Evolutionary conservation across 2,797 vertebrate species (phyloP).

Genomic region (Catamblyrhynchus diadema): DNA sequence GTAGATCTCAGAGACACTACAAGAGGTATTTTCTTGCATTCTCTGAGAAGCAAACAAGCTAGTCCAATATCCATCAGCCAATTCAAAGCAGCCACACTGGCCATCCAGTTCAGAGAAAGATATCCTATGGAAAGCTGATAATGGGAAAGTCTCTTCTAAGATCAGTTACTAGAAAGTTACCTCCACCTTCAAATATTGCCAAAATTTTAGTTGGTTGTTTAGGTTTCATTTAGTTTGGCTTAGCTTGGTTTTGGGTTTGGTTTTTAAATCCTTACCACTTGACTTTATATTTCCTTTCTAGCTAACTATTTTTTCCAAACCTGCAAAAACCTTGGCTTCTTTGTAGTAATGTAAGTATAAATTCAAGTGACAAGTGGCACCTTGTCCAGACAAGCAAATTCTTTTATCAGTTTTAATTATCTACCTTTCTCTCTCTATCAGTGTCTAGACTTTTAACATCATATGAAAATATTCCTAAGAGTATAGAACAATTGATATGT

Average conservation of each 20-base stretch:
- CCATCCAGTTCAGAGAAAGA: background rate
- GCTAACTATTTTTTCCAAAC: background rate
- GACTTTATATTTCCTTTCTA: background rate
- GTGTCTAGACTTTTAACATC: background rate
- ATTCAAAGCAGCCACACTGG: background rate
- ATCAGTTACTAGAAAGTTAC: background rate
- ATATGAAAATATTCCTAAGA: background rate
- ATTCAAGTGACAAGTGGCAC: background rate
- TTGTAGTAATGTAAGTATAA: background rate
- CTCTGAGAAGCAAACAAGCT: background rate
- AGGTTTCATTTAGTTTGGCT: background rate
- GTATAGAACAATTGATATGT: background rate
- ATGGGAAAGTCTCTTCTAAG: background rate
- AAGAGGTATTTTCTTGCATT: background rate
- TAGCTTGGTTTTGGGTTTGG: background rate
- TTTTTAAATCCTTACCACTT: background rate
- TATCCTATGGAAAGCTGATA: background rate
- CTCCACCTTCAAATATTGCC: background rate
- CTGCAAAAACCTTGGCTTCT: background rate
- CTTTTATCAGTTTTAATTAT: background rate
- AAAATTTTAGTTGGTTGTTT: background rate
- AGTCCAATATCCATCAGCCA: background rate
- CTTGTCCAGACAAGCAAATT: background rate
- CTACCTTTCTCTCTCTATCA: background rate
- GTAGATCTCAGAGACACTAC: background rate